Evolutionary conservation across 2,888 invertebrate species (phyloP), one percentile per base, ranked within the genome.

Genomic region (Platycheirus albimanus): DNA sequence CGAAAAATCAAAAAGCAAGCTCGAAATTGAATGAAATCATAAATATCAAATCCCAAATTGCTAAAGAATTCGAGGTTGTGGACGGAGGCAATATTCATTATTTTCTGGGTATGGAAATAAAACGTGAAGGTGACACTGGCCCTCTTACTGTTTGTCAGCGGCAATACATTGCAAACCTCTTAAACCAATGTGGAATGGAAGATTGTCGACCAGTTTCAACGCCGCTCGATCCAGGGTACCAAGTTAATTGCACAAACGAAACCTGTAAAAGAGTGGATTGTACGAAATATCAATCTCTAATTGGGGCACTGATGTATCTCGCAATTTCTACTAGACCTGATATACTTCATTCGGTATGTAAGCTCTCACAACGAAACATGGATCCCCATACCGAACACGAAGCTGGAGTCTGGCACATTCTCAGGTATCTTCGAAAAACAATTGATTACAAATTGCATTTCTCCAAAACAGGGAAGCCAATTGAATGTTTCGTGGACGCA

Each of bases 51-150:
- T 20, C 5, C 7, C 58, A 66, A 24, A 74, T 85, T 8, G 45
- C 67, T 3, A 36, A 71, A 6, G 47, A 51, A 8, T 83, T 85
- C 17, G 67, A 86, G 1, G 51, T 76, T 0, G 56, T 77, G 0
- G 81, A 86, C 28, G 75, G 67, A 1, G 85, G 83, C 2, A 5
- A 8, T 0, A 15, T 85, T 1, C 61, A 77, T n/a, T 58, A 79
- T 49, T 85, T 85, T 30, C 43, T 86, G 0, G 84, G 85, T 0
- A 85, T 86, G 79, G 75, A 85, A 41, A 75, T 86, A 17, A 28
- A 75, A 1, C 61, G 80, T 2, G 56, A 76, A 13, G 83, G 83
- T 1, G 75, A 78, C 19, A 79, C 76, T 10, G 84, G 84, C 47
- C 6, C n/a, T 13, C n/a, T 41, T 13, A 41, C 41, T 13, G n/a